These are phyloP conservation scores for Lordiphosa stackelbergi DNA, from an alignment of 1,140 invertebrate genomes.

Conservation along the genomic window DNA sequence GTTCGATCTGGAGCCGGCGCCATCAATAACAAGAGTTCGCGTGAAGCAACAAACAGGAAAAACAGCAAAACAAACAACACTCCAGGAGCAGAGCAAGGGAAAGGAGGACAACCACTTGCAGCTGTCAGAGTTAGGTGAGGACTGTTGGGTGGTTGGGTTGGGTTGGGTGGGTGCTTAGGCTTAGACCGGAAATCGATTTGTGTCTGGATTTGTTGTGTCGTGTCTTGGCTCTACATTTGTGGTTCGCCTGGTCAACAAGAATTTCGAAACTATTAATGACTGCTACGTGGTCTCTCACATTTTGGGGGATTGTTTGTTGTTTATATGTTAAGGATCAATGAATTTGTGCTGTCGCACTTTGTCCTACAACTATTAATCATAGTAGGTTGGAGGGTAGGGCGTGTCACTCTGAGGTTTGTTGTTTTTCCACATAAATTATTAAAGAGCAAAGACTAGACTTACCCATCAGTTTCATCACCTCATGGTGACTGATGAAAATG, in stretches of 20 bases:
- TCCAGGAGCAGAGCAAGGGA: background rate
- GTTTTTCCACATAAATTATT: slow-evolving; percentile 31
- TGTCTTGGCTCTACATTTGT: slow-evolving; percentile 10
- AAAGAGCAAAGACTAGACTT: slow-evolving; percentile 63
- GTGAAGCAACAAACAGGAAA: slow-evolving; percentile 55
- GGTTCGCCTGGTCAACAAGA: slow-evolving; percentile 56
- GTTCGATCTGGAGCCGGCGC: slow-evolving; percentile 59
- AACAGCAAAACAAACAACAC: slow-evolving; percentile 63
- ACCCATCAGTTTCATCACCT: slow-evolving; percentile 87
- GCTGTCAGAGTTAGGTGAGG: slow-evolving; percentile 58
- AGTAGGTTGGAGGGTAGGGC: slow-evolving; percentile 16
- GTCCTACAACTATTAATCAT: slow-evolving; percentile 62
- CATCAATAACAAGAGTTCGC: slow-evolving; percentile 66
- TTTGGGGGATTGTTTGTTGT: slow-evolving; percentile 45
- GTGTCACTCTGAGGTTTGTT: slow-evolving; percentile 33
- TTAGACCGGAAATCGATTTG: slow-evolving; percentile 65
- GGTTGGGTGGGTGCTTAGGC: slow-evolving; percentile 27
- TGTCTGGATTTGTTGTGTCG: slow-evolving; percentile 66
- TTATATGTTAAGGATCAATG: slow-evolving; percentile 60
- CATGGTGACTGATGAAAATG: slow-evolving; percentile 86
- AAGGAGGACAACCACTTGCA: slow-evolving; percentile 48
- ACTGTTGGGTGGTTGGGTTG: slow-evolving; percentile 6
- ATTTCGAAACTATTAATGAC: slow-evolving; percentile 72
- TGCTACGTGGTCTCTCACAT: slow-evolving; percentile 30
- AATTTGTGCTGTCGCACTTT: slow-evolving; percentile 62